A percentile compares a stretch with the other conserved stretches of the same genome.
Conservation (phyloP, 2,113 vertebrate species). For the Abramis brama region DNA sequence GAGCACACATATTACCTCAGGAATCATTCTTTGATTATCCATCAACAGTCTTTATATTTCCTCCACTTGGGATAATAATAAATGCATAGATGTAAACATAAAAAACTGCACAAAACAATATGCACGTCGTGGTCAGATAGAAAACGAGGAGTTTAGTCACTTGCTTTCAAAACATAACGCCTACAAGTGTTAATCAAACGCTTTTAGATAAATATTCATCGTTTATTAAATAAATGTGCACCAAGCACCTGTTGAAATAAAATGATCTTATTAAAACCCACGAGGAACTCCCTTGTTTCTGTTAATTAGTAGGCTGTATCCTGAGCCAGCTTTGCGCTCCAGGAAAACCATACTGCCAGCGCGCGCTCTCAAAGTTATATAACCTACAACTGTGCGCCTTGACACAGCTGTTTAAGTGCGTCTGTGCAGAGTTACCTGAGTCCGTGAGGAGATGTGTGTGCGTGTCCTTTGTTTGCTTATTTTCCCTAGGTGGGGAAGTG, state of each 20-base stretch:
- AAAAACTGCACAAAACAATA: neutral
- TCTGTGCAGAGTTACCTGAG: conserved; percentile 22
- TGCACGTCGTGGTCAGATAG: too few species aligned
- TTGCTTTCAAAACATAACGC: neutral
- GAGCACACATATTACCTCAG: conserved; percentile 44
- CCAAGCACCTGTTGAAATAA: neutral
- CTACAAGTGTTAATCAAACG: neutral
- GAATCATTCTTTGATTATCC: conserved; percentile 9
- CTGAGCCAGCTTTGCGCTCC: neutral
- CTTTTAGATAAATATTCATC: neutral
- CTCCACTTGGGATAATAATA: neutral
- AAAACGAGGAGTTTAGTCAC: neutral
- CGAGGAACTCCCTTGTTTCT: conserved; percentile 21
- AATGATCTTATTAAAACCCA: neutral
- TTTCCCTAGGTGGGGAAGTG: conserved; percentile 42
- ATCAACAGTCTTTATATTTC: neutral
- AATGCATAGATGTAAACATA: neutral
- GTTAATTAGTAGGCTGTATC: conserved; percentile 51
- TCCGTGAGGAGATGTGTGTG: conserved; percentile 36
- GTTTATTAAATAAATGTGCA: neutral
- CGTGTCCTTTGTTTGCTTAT: conserved; percentile 35
- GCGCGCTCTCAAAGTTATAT: neutral
- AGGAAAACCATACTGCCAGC: conserved; percentile 21
- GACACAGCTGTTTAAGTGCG: conserved; percentile 34
- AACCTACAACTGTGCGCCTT: conserved; percentile 2